Base-by-base conservation (phyloP, 1,140 invertebrate species). In the Monomorium pharaonis region DNA sequence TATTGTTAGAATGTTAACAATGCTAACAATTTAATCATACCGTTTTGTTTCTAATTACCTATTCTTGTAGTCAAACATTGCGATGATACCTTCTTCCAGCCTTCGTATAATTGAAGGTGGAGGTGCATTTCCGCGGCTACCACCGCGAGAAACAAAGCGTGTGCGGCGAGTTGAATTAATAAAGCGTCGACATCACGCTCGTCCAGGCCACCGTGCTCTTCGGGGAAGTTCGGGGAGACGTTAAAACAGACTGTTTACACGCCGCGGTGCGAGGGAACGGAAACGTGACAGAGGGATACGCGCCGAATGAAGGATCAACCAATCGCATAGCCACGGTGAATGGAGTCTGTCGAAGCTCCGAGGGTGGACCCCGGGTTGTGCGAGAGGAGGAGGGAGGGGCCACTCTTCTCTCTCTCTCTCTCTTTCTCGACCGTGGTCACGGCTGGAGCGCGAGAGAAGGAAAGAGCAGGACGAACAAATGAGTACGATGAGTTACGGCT, bases 401-500 rank as follows among this genome's bases (percentile, higher is more conserved):
- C 49, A 51, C 42, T 54, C 24, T 37, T 24, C 56, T 56, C 70
- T 58, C 37, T 18, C 49, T 51, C 3, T 42, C 37, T 42, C 37
- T 42, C 7, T 42, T 7, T 42, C 16, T 47, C 24, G 12, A 3
- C 24, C 63, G 80, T 49, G 60, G 27, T 24, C 30, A 4, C 30
- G 33, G 5, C 56, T n/a, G n/a, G 27, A 74, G 21, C 58, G 67
- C 86, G 10, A 65, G 76, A 44, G 10, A 72, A 21, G 60, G 90
- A 91, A 85, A 86, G 56, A 54, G 76, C 37, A 27, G 87, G 92
- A 93, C 92, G 93, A 94, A 94, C 93, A 95, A 95, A 95, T 94
- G 94, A 95, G 94, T 93, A 94, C 92, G 94, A 95, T 95, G 95
- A 95, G 93, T 95, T 95, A 95, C 94, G 94, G 92, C 94, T 92